Base-by-base conservation (phyloP, 64 coral and sea anemone species). In the Porites lutea region DNA sequence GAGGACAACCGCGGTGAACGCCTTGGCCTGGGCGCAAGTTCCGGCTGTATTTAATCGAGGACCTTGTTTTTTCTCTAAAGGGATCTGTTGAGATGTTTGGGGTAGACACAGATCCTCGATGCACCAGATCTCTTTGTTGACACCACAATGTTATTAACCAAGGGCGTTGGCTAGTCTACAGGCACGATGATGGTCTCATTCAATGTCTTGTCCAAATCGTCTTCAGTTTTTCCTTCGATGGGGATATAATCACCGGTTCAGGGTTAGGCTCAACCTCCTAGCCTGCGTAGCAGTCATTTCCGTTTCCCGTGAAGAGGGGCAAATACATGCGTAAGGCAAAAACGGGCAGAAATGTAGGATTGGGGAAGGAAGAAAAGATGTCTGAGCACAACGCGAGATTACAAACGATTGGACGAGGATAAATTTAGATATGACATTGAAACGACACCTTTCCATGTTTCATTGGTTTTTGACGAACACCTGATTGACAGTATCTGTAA, bases 101-200 rank as follows among this genome's bases (percentile, higher is more conserved):
- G 90, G 15, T 92, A 70, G 0, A 92, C 74, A 44, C 90, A 86
- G 15, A 92, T 63, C 49, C 81, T 85, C 11, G 86, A 18, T 2
- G 68, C 79, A 48, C 52, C 81, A 8, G 90, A 92, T 21, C 50
- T 65, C 52, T 92, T 92, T 14, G 69, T 86, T 2, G 71, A 71
- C 53, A 85, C 59, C 2, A 75, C 52, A 13, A 75, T 4, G 59
- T 59, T 86, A 53, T 53, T 92, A 6, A 86, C 90, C 90, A 70
- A 92, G 18, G 79, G 71, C 12, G 90, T 77, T 18, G 90, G 67
- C 70, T 83, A 6, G 10, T 92, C 79, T 15, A 86, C 79, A 21
- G 79, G 76, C 3, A 59, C 57, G 18, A 86, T 72, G 27, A 92
- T 69, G 3, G 52, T 79, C 15, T 49, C 22, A 8, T 75, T 45